Percentiles rank a stretch among this genome's conserved stretches.
Conservation (phyloP, 2,113 vertebrate species). For the Guaruba guarouba region DNA sequence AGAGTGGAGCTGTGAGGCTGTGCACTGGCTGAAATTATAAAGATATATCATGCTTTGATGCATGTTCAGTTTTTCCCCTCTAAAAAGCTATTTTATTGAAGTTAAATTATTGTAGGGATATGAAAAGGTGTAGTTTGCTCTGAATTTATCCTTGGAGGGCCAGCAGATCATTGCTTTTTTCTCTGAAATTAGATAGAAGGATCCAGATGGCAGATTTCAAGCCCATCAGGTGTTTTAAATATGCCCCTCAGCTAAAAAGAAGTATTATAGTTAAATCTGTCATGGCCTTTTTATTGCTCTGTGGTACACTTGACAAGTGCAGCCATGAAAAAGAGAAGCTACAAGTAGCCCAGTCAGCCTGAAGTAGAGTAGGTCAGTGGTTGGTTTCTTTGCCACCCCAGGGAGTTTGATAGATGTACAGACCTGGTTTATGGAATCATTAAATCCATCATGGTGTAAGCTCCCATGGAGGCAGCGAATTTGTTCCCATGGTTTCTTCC, state of each 20-base stretch:
- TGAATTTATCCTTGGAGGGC: slow-evolving; percentile 58
- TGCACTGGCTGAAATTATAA: slow-evolving; percentile 34
- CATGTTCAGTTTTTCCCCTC: neutral
- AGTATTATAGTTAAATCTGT: slow-evolving; percentile 60
- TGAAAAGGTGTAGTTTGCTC: slow-evolving; percentile 41
- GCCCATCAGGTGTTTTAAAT: slow-evolving; percentile 66
- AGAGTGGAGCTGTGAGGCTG: neutral
- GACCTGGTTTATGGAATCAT: neutral
- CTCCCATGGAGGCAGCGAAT: slow-evolving; percentile 5
- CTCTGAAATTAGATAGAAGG: slow-evolving; percentile 57
- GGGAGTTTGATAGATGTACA: neutral
- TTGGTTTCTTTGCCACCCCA: neutral
- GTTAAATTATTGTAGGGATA: slow-evolving; percentile 43
- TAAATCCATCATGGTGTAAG: neutral
- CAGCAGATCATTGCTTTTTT: slow-evolving; percentile 57
- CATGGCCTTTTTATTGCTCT: slow-evolving; percentile 59
- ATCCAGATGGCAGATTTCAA: slow-evolving; percentile 64
- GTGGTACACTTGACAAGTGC: slow-evolving; percentile 51
- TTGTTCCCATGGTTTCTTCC: neutral
- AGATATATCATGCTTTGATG: slow-evolving; percentile 40
- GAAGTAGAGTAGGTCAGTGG: neutral
- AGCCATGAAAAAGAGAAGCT: slow-evolving; percentile 6
- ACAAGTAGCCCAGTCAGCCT: slow-evolving; percentile 9
- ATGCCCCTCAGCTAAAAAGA: slow-evolving; percentile 51
- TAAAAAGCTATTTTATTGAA: slow-evolving; percentile 54